Evolutionary conservation across 2,113 vertebrate genomes (phyloP).

Genomic region (Mormoops blainvillei): DNA sequence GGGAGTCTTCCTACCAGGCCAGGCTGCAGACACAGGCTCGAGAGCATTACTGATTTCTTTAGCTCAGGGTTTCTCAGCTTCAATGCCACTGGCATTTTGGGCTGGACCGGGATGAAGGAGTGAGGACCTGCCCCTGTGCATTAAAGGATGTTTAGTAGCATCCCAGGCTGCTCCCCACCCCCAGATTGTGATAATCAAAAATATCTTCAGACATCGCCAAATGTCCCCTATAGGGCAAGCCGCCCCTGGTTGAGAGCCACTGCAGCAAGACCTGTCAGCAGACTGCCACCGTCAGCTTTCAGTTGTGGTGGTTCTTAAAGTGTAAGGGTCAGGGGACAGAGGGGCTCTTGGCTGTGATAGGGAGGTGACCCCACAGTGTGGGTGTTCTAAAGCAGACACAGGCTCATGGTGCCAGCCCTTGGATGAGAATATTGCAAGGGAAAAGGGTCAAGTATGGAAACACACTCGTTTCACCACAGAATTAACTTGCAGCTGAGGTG

Average conservation of each 20-base stretch:
- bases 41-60: neutral
- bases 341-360: neutral
- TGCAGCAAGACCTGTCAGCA: neutral
- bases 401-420: neutral
- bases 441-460: neutral
- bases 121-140: fast-evolving
- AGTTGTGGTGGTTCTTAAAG: neutral
- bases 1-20: neutral
- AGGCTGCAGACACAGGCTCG: neutral
- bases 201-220: neutral
- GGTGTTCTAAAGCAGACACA: neutral
- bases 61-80: neutral
- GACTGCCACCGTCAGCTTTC: neutral
- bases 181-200: neutral
- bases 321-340: neutral
- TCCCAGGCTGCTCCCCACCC: neutral
- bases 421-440: neutral
- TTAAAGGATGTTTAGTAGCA: neutral
- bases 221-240: neutral
- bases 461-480: neutral
- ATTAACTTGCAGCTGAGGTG: neutral
- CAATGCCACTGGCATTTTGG: neutral
- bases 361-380: neutral
- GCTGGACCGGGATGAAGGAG: fast-evolving
- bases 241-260: neutral